Evolutionary conservation across 2,113 vertebrate genomes (phyloP), one percentile per base, ranked within the genome.

Genomic region (Cheilinus undulatus): DNA sequence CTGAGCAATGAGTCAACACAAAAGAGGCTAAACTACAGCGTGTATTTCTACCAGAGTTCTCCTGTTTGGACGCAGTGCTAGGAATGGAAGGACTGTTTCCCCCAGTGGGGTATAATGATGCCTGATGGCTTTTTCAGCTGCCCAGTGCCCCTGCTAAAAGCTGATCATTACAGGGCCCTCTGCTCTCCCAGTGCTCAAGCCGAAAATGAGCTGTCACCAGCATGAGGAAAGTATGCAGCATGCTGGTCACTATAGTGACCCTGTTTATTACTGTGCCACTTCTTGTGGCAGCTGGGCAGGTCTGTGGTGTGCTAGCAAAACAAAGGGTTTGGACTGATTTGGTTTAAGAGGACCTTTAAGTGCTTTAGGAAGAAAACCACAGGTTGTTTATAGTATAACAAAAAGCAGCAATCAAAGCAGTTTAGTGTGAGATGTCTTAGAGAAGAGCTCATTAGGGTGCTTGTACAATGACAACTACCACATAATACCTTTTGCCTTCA

Each of bases 181-280:
- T 82, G 72, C 87, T 79, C 88, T 90, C 87, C 84, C 70, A 57
- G 86, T 65, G 78, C 80, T 80, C 69, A 82, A 87, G 87, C 85
- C 46, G 48, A 93, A 94, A 94, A 95, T 93, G 90, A 94, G 92
- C 90, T 91, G 92, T 90, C 91, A 90, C 77, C 60, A 56, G 62
- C 59, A 56, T 66, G 78, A 90, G 84, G 78, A 89, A 85, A 74
- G 78, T 80, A 79, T 80, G 78, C 70, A 27, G 63, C 77, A 69
- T 23, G 14, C 63, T 50, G 63, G 87, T 91, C 90, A 86, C 84
- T 79, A 77, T 80, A 78, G 88, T 87, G 86, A 93, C 86, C 79
- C 57, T 49, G 52, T 76, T 87, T 68, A 61, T 82, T 73, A 45
- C 80, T 62, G 71, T 73, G 73, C 73, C 80, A 27, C 72, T 64